Percentiles rank a stretch among this genome's conserved stretches.
These are phyloP conservation scores for Leptopilina boulardi DNA, from an alignment of 1,140 invertebrate genomes.

Conservation along the genomic window DNA sequence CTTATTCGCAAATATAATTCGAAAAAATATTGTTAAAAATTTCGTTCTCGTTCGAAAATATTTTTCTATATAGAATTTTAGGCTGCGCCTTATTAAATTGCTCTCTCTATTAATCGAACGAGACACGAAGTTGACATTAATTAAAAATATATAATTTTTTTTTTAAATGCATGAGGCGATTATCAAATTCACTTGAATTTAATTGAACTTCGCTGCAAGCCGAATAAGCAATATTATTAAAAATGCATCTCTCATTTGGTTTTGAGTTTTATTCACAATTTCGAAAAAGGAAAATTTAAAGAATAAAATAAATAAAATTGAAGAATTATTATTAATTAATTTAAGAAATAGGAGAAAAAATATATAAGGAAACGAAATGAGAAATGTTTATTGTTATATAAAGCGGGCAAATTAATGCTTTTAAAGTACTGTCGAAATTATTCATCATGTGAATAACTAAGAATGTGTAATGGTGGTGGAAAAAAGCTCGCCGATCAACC, in stretches of 20 bases:
- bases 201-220: slow-evolving; percentile 11
- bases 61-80: neutral
- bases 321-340: neutral
- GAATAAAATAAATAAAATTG: no score
- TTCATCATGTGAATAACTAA: slow-evolving; percentile 64
- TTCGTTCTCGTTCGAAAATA: slow-evolving; percentile 21
- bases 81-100: slow-evolving; percentile 36
- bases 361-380: slow-evolving; percentile 27
- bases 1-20: neutral
- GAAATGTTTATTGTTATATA: slow-evolving; percentile 23
- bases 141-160: no score
- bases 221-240: slow-evolving; percentile 11
- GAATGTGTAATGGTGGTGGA: slow-evolving; percentile 71
- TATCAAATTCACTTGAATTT: slow-evolving; percentile 21
- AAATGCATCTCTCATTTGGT: slow-evolving; percentile 47
- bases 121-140: slow-evolving; percentile 20
- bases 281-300: no score
- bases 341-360: neutral
- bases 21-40: no score
- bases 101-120: slow-evolving; percentile 25
- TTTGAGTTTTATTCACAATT: no score
- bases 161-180: slow-evolving; percentile 41
- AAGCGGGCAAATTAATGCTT: slow-evolving; percentile 34
- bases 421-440: slow-evolving; percentile 39
- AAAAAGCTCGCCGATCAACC: slow-evolving; percentile 89